phyloP scores from a whole-genome alignment of 2,888 invertebrate genomes.

The Hemithea aestivaria region DNA sequence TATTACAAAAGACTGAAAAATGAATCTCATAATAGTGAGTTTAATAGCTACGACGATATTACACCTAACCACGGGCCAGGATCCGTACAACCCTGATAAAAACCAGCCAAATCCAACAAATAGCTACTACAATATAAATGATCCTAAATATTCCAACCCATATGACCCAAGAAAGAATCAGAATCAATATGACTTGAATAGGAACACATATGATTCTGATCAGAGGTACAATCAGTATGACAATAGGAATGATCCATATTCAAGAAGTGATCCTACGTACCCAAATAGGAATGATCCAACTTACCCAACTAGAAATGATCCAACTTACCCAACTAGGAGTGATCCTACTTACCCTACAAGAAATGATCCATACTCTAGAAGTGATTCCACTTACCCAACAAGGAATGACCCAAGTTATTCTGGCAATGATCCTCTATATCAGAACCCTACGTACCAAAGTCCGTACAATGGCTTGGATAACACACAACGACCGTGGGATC shows the following conservation, averaged over 20 bases:
- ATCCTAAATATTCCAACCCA: slow-evolving; percentile 60
- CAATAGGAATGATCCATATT: slow-evolving; percentile 31
- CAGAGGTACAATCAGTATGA: slow-evolving; percentile 45
- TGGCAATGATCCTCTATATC: slow-evolving; percentile 36
- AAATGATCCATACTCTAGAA: slow-evolving; percentile 27
- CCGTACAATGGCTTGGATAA: slow-evolving; percentile 38
- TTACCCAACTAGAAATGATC: slow-evolving; percentile 27
- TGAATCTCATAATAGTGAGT: slow-evolving; percentile 58
- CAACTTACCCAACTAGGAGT: slow-evolving; percentile 28
- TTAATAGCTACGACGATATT: slow-evolving; percentile 41
- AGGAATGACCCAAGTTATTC: too few species aligned
- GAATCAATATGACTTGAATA: slow-evolving; percentile 40
- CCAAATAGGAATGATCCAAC: slow-evolving; percentile 35
- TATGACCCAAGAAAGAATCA: slow-evolving; percentile 54
- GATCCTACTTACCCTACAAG: too few species aligned
- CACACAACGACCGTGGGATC: slow-evolving; percentile 58
- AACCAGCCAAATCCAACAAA: slow-evolving; percentile 56
- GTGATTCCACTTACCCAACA: slow-evolving; percentile 27
- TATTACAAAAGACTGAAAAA: slow-evolving; percentile 56
- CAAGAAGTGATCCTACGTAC: slow-evolving; percentile 10
- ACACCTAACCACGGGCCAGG: slow-evolving; percentile 52
- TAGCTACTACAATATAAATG: slow-evolving; percentile 46
- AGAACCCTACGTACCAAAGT: slow-evolving; percentile 37
- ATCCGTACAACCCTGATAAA: slow-evolving; percentile 58
- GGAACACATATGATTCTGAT: slow-evolving; percentile 42